phyloP scores from a whole-genome alignment of 2,797 vertebrate species.

The Capromys pilorides region DNA sequence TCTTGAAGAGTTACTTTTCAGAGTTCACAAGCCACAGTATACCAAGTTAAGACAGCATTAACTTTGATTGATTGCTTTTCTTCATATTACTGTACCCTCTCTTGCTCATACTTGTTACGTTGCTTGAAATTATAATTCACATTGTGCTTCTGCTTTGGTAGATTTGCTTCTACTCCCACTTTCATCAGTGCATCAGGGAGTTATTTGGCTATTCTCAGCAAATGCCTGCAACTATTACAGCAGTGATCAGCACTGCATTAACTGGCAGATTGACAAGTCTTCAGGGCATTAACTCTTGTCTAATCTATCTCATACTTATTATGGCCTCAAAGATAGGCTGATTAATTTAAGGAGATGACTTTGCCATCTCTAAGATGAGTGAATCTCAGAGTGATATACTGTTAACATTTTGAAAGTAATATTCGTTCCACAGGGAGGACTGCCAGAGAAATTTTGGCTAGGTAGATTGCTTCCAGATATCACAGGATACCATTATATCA shows the following conservation, averaged over 20 bases:
- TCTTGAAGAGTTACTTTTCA: slow-evolving; percentile 9
- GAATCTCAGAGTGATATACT: slow-evolving; percentile 31
- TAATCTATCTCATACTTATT: slow-evolving; percentile 60
- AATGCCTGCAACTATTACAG: slow-evolving; percentile 37
- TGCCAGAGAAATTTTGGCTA: neutral
- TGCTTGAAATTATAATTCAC: slow-evolving; percentile 59
- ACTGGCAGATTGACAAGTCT: slow-evolving; percentile 24
- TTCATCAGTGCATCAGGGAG: slow-evolving; percentile 29
- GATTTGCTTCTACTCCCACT: neutral
- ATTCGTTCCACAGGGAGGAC: neutral
- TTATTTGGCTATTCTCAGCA: slow-evolving; percentile 24
- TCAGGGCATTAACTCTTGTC: slow-evolving; percentile 33
- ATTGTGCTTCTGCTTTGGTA: slow-evolving; percentile 33
- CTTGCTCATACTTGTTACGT: slow-evolving; percentile 25
- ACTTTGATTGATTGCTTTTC: neutral
- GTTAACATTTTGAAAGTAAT: slow-evolving; percentile 58
- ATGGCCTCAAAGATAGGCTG: slow-evolving; percentile 33
- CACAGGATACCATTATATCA: neutral
- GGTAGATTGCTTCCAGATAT: neutral
- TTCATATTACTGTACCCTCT: slow-evolving; percentile 13
- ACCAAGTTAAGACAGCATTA: neutral
- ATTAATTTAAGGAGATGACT: slow-evolving; percentile 67
- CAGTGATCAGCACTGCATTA: slow-evolving; percentile 31
- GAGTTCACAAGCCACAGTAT: neutral
- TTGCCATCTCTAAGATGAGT: slow-evolving; percentile 45